Evolutionary conservation across 1,140 invertebrate species (phyloP), one percentile per base, ranked within the genome.

Genomic region (Diprion similis): DNA sequence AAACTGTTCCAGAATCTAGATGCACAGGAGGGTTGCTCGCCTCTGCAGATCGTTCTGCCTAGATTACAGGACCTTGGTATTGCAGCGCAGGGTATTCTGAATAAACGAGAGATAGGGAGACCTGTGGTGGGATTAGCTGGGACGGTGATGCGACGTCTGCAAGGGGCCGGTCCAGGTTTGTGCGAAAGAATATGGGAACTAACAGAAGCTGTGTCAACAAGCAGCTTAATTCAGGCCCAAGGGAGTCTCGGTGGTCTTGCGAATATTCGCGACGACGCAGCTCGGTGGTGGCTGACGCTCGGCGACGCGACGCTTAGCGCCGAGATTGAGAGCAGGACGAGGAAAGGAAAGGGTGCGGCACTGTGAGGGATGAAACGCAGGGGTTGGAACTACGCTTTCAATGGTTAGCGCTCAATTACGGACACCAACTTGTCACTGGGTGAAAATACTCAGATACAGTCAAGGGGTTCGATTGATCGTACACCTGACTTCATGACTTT

Each of bases 1-100:
- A 37, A 37, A 37, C 24, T 37, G 24, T 37, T 37, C 6, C 24
- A 37, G 70, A 71, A 84, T 84, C 72, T 81, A 71, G 78, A 84
- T 83, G 79, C 75, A 74, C 71, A 78, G 74, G 24, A 37, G 24
- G 24, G 24, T 37, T 3, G 24, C 24, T 37, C 24, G 24, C 24
- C 6, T 37, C 24, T 6, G 24, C 24, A 37, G 24, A 37, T 37
- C 24, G 24, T 37, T 6, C 2, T 37, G 24, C 24, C 24, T 37
- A 37, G 24, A 37, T 37, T 37, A 37, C 24, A 37, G 24, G 24
- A 37, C 6, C 24, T 37, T 37, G 24, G 24, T 37, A 37, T 37
- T 37, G 24, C 24, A 37, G 24, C 6, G 24, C 24, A 6, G 24
- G 24, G 24, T 37, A 6, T 37, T 59, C 51, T 59, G 51, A 59